Base-by-base conservation (phyloP, 2,797 vertebrate species). In the Onychomys leucogaster region DNA sequence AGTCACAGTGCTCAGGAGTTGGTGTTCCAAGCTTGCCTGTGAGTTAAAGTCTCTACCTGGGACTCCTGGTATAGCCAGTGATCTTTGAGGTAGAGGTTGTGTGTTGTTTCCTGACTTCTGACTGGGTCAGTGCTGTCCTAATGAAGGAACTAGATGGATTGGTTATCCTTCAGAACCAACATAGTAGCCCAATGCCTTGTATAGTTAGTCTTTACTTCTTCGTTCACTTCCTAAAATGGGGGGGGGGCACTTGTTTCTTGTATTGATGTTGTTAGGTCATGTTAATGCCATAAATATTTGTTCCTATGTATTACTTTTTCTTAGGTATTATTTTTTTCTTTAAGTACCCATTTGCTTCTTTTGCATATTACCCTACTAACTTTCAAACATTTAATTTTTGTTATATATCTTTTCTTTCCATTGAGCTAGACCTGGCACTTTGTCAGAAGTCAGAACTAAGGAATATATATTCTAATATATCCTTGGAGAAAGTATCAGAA, bases 401-500 rank as follows among this genome's bases (percentile, higher is more conserved):
- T 71, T 65, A 46, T 9, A 49, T 12, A 12, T 63, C 21, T 77
- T 52, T n/a, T 32, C 49, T 43, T 76, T 81, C 11, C 71, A 27
- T 89, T 90, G 75, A 37, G 55, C 6, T 77, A 81, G 32, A 27
- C 34, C 46, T 82, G 25, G 41, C 27, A 41, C 34, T 94, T 88
- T 90, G 27, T 89, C 27, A 90, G 34, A 94, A 78, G 8, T 80
- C 86, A 85, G 32, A 95, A 91, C 63, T 78, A 81, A 59, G n/a
- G 4, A 77, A 85, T 91, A n/a, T n/a, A n/a, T n/a, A n/a, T n/a
- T n/a, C n/a, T n/a, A n/a, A n/a, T n/a, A n/a, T n/a, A 86, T 34
- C 19, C 91, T 82, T 80, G 71, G 61, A n/a, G 1, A 49, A 95
- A 81, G 55, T 84, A 71, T 8, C 63, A 75, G 55, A 78, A 65